A percentile compares a stretch with the other conserved stretches of the same genome.
Evolutionary conservation across 2,888 invertebrate genomes (phyloP).

Genomic region (Deilephila elpenor): DNA sequence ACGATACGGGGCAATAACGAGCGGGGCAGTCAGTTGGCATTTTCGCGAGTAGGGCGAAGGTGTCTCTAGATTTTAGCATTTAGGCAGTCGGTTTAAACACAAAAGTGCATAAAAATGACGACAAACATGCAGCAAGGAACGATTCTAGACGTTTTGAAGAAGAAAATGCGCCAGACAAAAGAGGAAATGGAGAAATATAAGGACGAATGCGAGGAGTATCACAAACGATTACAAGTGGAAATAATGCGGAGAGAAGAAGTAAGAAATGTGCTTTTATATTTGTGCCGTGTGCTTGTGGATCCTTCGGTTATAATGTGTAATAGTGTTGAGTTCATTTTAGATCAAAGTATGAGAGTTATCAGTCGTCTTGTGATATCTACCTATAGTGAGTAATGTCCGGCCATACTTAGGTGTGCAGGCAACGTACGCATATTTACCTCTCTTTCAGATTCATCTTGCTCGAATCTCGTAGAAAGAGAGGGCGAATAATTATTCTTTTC

Average conservation of each 20-base stretch:
- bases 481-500: conserved; percentile 68
- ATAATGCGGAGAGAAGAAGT: conserved; percentile 99
- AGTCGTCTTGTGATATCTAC: conserved; percentile 76
- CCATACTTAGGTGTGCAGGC: conserved; percentile 84
- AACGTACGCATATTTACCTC: conserved; percentile 83
- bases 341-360: conserved; percentile 70
- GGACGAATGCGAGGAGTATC: conserved; percentile 98
- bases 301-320: conserved; percentile 55
- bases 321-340: conserved; percentile 57
- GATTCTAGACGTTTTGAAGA: conserved; percentile 98
- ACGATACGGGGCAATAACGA: conserved; percentile 77
- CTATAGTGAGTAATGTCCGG: conserved; percentile 85
- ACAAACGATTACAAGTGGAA: conserved; percentile 97
- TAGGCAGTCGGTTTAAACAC: conserved; percentile 68
- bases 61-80: conserved; percentile 79
- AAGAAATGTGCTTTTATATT: conserved; percentile 84
- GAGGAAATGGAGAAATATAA: conserved; percentile 99
- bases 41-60: conserved; percentile 83
- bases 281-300: conserved; percentile 71
- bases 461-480: conserved; percentile 67
- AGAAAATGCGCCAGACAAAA: conserved; percentile 99
- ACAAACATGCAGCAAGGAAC: conserved; percentile 96
- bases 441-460: conserved; percentile 72
- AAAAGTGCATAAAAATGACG: conserved; percentile 89
- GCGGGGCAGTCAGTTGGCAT: conserved; percentile 81